Evolutionary conservation across 2,113 vertebrate species (phyloP).

Genomic region (Australoheros scitulus): DNA sequence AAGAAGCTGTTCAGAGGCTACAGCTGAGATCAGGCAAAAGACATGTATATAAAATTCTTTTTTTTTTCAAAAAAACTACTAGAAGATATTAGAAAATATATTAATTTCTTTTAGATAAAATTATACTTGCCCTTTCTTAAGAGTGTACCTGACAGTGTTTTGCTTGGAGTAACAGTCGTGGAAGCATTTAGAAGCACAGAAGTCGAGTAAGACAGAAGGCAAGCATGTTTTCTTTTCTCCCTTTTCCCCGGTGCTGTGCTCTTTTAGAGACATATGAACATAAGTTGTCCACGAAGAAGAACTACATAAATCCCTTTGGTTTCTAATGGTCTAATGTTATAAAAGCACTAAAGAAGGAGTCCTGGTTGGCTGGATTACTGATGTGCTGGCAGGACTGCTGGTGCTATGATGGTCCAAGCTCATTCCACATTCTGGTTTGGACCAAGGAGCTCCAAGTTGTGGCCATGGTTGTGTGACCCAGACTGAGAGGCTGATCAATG

Average conservation of each 20-base stretch:
- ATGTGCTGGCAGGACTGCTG: slow-evolving; percentile 42
- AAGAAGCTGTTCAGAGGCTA: slow-evolving; percentile 19
- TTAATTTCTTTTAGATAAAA: slow-evolving; percentile 81
- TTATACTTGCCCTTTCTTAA: slow-evolving; percentile 52
- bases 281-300: slow-evolving; percentile 45
- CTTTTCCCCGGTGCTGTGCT: slow-evolving; percentile 14
- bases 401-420: neutral
- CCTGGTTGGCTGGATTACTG: slow-evolving; percentile 41
- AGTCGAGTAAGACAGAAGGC: slow-evolving; percentile 38
- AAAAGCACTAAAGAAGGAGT: slow-evolving; percentile 48
- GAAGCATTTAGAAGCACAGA: slow-evolving; percentile 42
- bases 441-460: slow-evolving; percentile 19
- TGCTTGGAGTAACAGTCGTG: slow-evolving; percentile 37
- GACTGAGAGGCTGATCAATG: slow-evolving; percentile 20
- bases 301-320: slow-evolving; percentile 72
- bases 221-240: slow-evolving; percentile 1
- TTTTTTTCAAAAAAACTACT: slow-evolving; percentile 34
- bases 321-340: slow-evolving; percentile 71
- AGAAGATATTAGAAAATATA: slow-evolving; percentile 77
- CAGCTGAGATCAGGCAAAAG: slow-evolving; percentile 16
- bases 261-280: slow-evolving; percentile 32
- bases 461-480: slow-evolving; percentile 21
- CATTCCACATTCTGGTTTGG: neutral
- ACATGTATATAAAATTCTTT: slow-evolving; percentile 46
- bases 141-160: slow-evolving; percentile 54